A percentile compares a stretch with the other conserved stretches of the same genome.
phyloP scores from a whole-genome alignment of 2,797 vertebrate species.

The Tympanoctomys barrerae region DNA sequence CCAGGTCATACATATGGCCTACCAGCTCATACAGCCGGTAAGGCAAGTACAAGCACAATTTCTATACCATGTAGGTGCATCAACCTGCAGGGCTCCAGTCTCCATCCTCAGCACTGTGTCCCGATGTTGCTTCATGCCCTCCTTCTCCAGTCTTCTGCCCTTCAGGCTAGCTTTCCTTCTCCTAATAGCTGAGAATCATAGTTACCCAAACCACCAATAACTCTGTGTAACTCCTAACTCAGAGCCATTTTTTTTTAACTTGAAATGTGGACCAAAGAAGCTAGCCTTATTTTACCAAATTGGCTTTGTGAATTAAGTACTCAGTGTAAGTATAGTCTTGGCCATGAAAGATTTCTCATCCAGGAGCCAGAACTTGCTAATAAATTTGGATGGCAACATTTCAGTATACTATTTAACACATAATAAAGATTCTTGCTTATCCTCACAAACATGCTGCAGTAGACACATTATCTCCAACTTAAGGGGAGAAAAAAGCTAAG shows the following conservation, averaged over 20 bases:
- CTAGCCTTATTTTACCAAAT: neutral
- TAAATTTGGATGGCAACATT: neutral
- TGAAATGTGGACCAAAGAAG: neutral
- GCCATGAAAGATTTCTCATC: neutral
- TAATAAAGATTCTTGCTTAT: neutral
- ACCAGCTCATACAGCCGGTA: neutral
- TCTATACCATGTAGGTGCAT: neutral
- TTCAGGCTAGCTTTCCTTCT: neutral
- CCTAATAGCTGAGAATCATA: neutral
- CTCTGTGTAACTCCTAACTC: neutral
- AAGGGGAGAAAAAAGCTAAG: neutral
- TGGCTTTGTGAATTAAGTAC: neutral
- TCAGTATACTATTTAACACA: neutral
- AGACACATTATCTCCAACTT: neutral
- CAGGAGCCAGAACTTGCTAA: neutral
- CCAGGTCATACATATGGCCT: neutral
- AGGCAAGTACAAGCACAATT: neutral
- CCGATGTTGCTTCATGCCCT: accelerated
- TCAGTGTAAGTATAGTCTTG: neutral
- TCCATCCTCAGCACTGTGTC: too few relatives aligned
- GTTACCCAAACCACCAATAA: neutral
- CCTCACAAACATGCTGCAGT: neutral
- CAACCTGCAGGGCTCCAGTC: neutral
- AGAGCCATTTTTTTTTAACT: neutral
- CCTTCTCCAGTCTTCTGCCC: neutral